Conservation (phyloP, 2,113 vertebrate genomes). For the Gobiocypris rarus region DNA sequence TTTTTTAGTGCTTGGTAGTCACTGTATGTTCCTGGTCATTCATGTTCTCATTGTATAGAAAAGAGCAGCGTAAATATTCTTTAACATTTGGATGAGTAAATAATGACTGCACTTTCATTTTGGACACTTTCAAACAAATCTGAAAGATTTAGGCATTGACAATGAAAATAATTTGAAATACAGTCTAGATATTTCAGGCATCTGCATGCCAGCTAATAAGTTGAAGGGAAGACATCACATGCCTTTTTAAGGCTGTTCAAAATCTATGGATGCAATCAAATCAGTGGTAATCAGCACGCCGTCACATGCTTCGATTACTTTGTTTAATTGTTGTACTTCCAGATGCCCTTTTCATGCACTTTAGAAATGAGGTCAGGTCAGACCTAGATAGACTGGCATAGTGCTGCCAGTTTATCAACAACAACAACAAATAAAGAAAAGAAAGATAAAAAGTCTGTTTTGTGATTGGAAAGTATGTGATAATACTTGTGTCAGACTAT, state of each 20-base stretch:
- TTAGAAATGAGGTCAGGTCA: constrained; percentile 50
- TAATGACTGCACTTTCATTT: background rate
- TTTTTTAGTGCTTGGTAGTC: background rate
- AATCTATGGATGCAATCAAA: constrained; percentile 62
- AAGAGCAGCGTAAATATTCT: background rate
- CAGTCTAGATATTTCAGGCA: constrained; percentile 42
- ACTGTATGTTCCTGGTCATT: background rate
- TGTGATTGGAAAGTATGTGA: constrained; percentile 41
- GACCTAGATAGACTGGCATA: constrained; percentile 54
- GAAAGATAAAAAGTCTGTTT: constrained; percentile 4
- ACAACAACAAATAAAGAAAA: no score
- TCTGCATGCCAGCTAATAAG: constrained; percentile 51
- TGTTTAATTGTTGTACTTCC: constrained; percentile 61
- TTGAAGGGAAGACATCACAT: constrained; percentile 60
- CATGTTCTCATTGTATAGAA: background rate
- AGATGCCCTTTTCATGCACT: constrained; percentile 42
- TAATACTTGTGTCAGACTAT: constrained; percentile 7
- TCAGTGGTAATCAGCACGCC: constrained; percentile 63
- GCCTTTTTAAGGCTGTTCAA: constrained; percentile 58
- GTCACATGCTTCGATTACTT: constrained; percentile 65
- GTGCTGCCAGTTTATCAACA: constrained; percentile 14
- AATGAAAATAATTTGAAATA: background rate
- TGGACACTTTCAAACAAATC: constrained; percentile 1
- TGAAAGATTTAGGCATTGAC: constrained; percentile 23
- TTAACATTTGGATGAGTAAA: background rate